phyloP scores from a whole-genome alignment of 2,888 invertebrate genomes.

The Meliscaeva auricollis region DNA sequence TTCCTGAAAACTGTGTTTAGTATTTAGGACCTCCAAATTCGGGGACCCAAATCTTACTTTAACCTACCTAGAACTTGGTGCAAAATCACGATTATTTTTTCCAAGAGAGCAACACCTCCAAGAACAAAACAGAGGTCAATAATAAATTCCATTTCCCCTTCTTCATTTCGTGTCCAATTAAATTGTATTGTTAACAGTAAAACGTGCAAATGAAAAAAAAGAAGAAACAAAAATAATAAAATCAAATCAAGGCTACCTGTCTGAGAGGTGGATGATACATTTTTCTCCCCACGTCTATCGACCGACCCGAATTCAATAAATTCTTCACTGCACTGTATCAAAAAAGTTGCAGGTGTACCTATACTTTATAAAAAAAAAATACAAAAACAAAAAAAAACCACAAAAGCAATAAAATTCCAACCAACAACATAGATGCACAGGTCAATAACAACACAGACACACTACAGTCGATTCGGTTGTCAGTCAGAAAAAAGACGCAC shows the following conservation, averaged over 20 bases:
- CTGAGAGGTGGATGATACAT: background rate
- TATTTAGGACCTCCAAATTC: too few relatives aligned
- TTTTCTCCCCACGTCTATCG: background rate
- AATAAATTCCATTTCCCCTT: background rate
- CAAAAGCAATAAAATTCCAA: conserved; percentile 27
- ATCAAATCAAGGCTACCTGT: conserved; percentile 28
- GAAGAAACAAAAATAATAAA: background rate
- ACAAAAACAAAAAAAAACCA: background rate
- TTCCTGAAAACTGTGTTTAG: too few relatives aligned
- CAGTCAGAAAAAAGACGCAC: background rate
- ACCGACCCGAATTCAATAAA: background rate
- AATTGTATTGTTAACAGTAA: conserved; percentile 9
- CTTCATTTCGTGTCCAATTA: conserved; percentile 18
- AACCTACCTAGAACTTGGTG: too few relatives aligned
- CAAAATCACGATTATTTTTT: too few relatives aligned
- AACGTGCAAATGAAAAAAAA: background rate
- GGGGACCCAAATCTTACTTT: too few relatives aligned
- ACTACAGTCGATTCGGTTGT: background rate
- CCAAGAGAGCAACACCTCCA: background rate
- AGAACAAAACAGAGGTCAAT: too few relatives aligned
- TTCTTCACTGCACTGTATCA: background rate
- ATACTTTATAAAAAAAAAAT: too few relatives aligned
- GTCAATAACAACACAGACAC: conserved; percentile 1
- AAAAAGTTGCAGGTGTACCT: conserved; percentile 33
- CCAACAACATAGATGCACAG: conserved; percentile 4